Conservation (phyloP, 2,797 vertebrate genomes). For the Acanthurus tractus region DNA sequence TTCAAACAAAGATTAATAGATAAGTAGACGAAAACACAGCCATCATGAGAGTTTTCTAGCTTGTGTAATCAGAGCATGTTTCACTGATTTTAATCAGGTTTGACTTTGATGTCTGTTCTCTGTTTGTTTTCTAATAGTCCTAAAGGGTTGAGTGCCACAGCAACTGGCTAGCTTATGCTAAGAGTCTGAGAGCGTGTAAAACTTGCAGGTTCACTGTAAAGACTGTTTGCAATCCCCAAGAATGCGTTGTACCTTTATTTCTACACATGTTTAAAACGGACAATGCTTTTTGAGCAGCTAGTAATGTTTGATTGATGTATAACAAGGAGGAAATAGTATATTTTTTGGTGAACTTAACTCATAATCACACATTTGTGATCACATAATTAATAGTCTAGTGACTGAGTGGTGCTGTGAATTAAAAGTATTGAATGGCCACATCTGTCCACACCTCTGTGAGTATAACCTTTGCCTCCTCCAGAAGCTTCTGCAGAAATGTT, state of each 20-base stretch:
- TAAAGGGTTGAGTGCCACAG: no score
- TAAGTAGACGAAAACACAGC: not conserved
- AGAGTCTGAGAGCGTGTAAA: not conserved
- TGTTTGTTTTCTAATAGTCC: no score
- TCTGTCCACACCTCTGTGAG: slow-evolving; percentile 5
- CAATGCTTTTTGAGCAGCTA: not conserved
- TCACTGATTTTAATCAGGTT: not conserved
- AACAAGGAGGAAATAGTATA: no score
- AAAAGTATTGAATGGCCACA: slow-evolving; percentile 14
- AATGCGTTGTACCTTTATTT: no score
- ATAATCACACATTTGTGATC: not conserved
- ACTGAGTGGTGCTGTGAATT: not conserved
- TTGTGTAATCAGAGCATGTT: not conserved
- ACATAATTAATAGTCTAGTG: not conserved
- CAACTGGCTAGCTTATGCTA: no score
- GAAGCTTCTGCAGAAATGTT: not conserved
- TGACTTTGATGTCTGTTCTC: not conserved
- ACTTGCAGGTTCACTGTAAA: no score
- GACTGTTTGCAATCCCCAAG: no score
- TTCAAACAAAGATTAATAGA: not conserved
- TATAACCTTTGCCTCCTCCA: slow-evolving; percentile 2
- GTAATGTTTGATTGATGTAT: not conserved
- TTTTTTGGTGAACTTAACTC: not conserved
- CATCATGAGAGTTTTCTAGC: not conserved
- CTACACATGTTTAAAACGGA: no score